These are phyloP conservation scores for Chelonia mydas DNA, from an alignment of 2,797 vertebrate genomes.

Conservation along the genomic window DNA sequence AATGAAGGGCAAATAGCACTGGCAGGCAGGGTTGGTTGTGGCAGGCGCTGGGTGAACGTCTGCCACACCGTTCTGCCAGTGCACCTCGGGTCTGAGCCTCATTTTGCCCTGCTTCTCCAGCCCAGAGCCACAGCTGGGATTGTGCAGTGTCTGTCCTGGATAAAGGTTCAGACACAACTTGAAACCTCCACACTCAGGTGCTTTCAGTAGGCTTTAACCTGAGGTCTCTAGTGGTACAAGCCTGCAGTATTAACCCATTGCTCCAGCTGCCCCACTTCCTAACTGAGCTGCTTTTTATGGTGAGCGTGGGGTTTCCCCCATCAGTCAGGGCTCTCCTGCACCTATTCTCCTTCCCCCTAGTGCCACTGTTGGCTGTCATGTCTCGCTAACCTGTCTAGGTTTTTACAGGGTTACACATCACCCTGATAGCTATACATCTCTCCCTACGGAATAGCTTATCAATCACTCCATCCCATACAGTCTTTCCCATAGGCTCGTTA, in stretches of 20 bases:
- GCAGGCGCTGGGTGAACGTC: neutral
- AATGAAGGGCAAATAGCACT: neutral
- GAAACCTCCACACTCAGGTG: neutral
- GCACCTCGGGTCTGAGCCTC: slow-evolving; percentile 10
- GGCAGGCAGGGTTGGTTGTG: neutral
- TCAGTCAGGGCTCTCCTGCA: neutral
- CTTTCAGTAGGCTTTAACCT: neutral
- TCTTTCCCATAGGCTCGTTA: neutral
- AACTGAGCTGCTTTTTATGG: neutral
- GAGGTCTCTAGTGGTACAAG: neutral
- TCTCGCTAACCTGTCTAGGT: fast-evolving
- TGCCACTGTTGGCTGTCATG: fast-evolving
- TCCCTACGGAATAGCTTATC: neutral
- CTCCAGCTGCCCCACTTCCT: neutral
- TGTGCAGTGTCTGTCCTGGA: neutral
- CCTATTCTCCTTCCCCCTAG: neutral
- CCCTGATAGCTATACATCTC: neutral
- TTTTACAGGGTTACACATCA: fast-evolving
- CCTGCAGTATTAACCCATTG: neutral
- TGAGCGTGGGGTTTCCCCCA: fast-evolving
- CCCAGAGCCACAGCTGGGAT: neutral
- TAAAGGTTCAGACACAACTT: neutral
- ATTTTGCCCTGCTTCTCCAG: neutral
- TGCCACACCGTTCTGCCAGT: neutral
- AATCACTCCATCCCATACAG: fast-evolving